Conservation (phyloP, 2,888 invertebrate species). For the Diloba caeruleocephala region DNA sequence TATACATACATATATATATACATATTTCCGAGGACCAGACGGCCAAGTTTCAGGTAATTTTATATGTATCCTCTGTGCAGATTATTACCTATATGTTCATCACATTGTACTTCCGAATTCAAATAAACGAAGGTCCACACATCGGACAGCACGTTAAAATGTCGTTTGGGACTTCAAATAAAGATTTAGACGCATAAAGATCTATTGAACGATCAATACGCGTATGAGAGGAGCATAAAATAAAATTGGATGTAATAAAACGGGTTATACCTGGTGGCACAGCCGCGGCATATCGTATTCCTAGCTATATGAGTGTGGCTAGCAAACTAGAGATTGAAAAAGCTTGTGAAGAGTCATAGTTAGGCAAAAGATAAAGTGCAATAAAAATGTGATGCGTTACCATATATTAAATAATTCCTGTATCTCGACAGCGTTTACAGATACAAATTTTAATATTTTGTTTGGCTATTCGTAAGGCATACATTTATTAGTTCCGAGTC, state of each 20-base stretch:
- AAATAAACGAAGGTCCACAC: conserved; percentile 53
- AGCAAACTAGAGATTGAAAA: conserved; percentile 36
- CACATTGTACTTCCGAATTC: conserved; percentile 51
- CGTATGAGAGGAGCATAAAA: conserved; percentile 76
- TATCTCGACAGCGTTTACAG: too few relatives aligned
- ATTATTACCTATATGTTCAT: conserved; percentile 44
- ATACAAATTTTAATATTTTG: too few relatives aligned
- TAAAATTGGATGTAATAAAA: conserved; percentile 85
- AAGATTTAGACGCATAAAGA: conserved; percentile 74
- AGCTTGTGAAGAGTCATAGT: conserved; percentile 6
- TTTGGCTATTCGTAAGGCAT: too few relatives aligned
- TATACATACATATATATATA: too few relatives aligned
- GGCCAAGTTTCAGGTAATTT: too few relatives aligned
- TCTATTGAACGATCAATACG: conserved; percentile 71
- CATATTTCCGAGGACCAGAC: too few relatives aligned
- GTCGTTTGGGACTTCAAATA: conserved; percentile 67
- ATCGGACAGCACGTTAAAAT: conserved; percentile 61
- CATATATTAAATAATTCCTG: too few relatives aligned
- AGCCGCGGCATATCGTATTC: conserved; percentile 72
- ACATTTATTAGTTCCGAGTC: too few relatives aligned
- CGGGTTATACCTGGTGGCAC: conserved; percentile 72
- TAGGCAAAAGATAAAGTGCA: too few relatives aligned
- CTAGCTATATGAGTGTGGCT: conserved; percentile 62
- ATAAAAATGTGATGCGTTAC: too few relatives aligned
- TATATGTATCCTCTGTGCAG: too few relatives aligned